Evolutionary conservation across 2,113 vertebrate species (phyloP), one percentile per base, ranked within the genome.

Genomic region (Meleagris gallopavo): DNA sequence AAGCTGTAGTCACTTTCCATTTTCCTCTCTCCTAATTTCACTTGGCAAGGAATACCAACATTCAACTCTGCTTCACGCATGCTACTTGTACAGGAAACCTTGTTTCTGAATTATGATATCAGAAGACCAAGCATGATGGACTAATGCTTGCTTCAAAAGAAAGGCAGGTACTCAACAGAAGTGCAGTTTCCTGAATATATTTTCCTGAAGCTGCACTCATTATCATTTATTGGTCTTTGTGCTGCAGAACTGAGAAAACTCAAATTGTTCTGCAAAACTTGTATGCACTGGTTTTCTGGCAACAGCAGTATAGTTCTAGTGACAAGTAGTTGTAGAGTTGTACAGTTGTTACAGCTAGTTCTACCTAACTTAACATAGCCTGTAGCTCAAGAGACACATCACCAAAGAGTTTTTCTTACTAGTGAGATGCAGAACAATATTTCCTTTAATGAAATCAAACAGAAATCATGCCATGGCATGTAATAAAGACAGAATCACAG

Each of bases 111-210:
- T 50, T 50, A 50, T 24, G 12, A 24, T 50, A 50, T 24, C 48
- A 50, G 48, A 24, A 50, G 48, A 50, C 48, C 22, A 50, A 50
- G 13, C 24, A 50, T 0, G 0, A 41, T 22, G 45, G 10, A 24
- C 18, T n/a, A 80, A 77, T 6, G 11, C 7, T 65, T 80, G 12
- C 40, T 76, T 40, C 40, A 70, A 13, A 57, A 40, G 8, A 57
- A 78, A 88, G 13, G 25, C 10, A 79, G 32, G 27, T 50, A 72
- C 30, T 65, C 14, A 58, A 57, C 10, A 66, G n/a, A 83, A 88
- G 70, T 3, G 2, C 5, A 4, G 19, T 71, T 76, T n/a, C 7
- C 32, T 73, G 32, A 41, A 75, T 78, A 69, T 75, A 75, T 52
- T 65, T 57, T 54, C 46, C 52, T 84, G 25, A 45, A 55, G 2